Evolutionary conservation across 2,797 vertebrate genomes (phyloP), one percentile per base, ranked within the genome.

Genomic region (Anguilla pacifica): DNA sequence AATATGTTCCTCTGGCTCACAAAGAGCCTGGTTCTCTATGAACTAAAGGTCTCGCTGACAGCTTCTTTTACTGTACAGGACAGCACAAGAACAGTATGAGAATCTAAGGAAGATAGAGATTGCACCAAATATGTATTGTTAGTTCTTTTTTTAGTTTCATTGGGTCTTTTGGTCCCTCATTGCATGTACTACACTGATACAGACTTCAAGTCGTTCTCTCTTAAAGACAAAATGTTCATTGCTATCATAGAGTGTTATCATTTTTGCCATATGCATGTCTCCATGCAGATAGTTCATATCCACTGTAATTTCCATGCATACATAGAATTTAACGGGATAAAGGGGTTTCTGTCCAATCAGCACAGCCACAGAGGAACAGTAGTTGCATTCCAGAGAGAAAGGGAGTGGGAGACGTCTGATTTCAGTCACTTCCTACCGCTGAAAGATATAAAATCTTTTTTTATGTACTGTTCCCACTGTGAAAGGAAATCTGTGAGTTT

Each of bases 141-240:
- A 43, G 11, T 28, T 87, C 35, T 84, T 28, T 28, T 39, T 81
- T 53, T 51, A 19, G 35, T 28, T 87, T 70, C 46, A 84, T 67
- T 81, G 51, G 77, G 64, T 87, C 31, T 83, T 70, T 55, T 67
- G n/a, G 39, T 19, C 31, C 72, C 61, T 57, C 55, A 64, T 85
- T 61, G 67, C 19, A 15, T 35, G 43, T 85, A 88, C 90, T 90
- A 92, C 92, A 92, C 64, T 28, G n/a, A 93, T 96, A 96, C 95
- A 93, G 93, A 92, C 94, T 92, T 95, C 95, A 96, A 91, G 94
- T 94, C 95, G 95, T 96, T 96, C 96, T 95, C 95, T 96, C 95
- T 97, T 95, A 95, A 97, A 96, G 93, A 96, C 94, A 96, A 96
- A 90, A 96, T 89, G 96, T 90, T 94, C 86, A 91, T 57, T 87